Conservation (phyloP, 64 coral and sea anemone species). For the Dendrophyllia cribrosa region DNA sequence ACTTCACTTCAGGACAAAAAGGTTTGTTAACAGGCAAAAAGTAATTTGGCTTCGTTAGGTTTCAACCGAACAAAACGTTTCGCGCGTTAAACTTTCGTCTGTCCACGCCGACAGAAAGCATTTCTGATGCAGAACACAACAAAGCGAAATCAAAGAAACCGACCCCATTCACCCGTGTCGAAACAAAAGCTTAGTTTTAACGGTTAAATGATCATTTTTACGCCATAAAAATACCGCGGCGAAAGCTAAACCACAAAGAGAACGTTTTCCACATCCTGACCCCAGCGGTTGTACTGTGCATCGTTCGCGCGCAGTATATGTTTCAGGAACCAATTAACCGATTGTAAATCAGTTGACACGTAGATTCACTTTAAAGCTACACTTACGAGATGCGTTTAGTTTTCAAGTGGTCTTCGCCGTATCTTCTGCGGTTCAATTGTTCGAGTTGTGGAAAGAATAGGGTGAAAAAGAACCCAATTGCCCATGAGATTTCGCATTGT, state of each 20-base stretch:
- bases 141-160: slow-evolving; percentile 33
- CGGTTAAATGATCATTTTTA: slow-evolving; percentile 53
- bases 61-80: slow-evolving; percentile 3
- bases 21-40: slow-evolving; percentile 31
- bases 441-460: slow-evolving; percentile 78
- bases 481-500: slow-evolving; percentile 88
- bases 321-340: background rate
- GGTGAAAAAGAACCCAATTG: slow-evolving; percentile 79
- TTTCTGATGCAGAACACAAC: background rate
- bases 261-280: background rate
- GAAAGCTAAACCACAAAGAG: slow-evolving; percentile 1
- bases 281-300: too few relatives aligned
- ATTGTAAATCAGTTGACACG: slow-evolving; percentile 48
- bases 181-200: slow-evolving; percentile 26
- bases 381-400: slow-evolving; percentile 9
- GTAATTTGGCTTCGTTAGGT: background rate
- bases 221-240: background rate
- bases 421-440: slow-evolving; percentile 75
- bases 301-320: background rate
- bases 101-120: slow-evolving; percentile 10
- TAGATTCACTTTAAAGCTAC: slow-evolving; percentile 34
- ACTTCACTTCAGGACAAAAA: slow-evolving; percentile 8
- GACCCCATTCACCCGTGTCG: slow-evolving; percentile 16
- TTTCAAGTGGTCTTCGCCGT: slow-evolving; percentile 44
- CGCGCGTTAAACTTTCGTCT: background rate